These are phyloP conservation scores for Piprites chloris DNA, from an alignment of 2,113 vertebrate genomes.

Conservation along the genomic window DNA sequence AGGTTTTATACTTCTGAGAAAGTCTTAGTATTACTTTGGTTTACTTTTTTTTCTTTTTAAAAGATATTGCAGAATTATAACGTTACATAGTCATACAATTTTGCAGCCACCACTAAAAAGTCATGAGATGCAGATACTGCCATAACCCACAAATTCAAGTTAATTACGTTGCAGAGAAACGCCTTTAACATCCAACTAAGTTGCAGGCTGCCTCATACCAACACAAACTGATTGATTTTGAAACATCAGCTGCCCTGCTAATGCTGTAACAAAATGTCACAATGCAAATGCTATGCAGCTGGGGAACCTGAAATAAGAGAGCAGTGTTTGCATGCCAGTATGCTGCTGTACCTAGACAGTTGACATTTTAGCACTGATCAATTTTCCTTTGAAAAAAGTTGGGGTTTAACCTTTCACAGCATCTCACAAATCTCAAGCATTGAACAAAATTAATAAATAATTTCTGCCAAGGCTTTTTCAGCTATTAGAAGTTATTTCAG, in stretches of 20 bases:
- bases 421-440: neutral
- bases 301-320: conserved; percentile 56
- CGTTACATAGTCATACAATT: neutral
- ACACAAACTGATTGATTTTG: conserved; percentile 55
- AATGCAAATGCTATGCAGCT: conserved; percentile 69
- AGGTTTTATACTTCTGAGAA: neutral
- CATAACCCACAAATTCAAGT: neutral
- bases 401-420: conserved; percentile 58
- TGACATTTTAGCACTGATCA: conserved; percentile 69
- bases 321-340: conserved; percentile 43
- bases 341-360: conserved; percentile 24
- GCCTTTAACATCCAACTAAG: neutral
- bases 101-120: neutral
- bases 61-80: neutral
- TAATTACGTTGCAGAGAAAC: neutral
- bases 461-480: neutral
- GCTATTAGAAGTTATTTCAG: conserved; percentile 1
- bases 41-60: neutral
- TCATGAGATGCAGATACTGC: neutral
- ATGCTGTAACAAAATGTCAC: conserved; percentile 72
- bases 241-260: conserved; percentile 61
- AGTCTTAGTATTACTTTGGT: neutral
- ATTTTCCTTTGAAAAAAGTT: conserved; percentile 44
- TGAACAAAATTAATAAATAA: conserved; percentile 45
- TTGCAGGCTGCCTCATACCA: neutral